These are phyloP conservation scores for Rousettus madagascariensis DNA, from an alignment of 2,797 vertebrate species.

Conservation along the genomic window DNA sequence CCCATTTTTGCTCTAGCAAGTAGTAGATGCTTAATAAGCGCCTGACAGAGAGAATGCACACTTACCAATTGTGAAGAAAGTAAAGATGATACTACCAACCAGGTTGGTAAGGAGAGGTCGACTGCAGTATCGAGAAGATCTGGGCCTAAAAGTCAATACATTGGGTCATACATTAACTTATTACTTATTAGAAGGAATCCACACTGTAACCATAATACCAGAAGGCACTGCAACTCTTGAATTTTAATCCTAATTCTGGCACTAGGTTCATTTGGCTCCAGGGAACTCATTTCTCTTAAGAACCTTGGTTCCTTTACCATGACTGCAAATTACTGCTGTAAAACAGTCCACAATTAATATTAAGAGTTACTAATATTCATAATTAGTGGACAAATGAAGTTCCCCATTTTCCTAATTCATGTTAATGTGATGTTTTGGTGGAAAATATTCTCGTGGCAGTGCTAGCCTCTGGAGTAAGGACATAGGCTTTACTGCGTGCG, in stretches of 20 bases:
- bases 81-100: constrained; percentile 84
- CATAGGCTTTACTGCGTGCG: fast-evolving
- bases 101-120: constrained; percentile 90
- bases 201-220: fast-evolving
- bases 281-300: background rate
- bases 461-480: background rate
- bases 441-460: background rate
- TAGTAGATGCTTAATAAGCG: background rate
- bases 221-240: background rate
- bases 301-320: background rate
- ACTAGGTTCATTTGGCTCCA: background rate
- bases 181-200: background rate
- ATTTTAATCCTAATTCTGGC: background rate
- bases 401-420: background rate
- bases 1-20: background rate
- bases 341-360: background rate
- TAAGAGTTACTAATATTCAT: background rate
- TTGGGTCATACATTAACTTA: background rate
- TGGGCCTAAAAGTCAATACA: constrained; percentile 82
- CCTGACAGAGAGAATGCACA: background rate
- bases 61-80: constrained; percentile 88
- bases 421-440: background rate
- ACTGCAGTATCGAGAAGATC: constrained; percentile 88
- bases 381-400: background rate
- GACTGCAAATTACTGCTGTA: background rate